Evolutionary conservation across 2,888 invertebrate genomes (phyloP), one percentile per base, ranked within the genome.

Genomic region (Nomada fucata): DNA sequence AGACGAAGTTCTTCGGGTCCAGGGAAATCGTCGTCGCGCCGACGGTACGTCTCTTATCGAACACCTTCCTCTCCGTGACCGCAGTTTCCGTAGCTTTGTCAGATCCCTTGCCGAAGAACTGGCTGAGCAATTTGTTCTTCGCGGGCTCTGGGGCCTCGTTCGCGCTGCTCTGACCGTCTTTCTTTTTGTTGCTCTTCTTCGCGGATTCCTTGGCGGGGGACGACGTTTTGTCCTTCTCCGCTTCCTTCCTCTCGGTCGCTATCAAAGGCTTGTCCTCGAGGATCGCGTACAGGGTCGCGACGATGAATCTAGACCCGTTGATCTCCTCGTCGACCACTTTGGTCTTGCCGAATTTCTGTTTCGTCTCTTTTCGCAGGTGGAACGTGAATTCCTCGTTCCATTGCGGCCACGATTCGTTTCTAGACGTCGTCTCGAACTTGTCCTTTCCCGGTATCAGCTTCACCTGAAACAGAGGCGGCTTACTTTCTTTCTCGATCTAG

Each of bases 311-410:
- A 13, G 93, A 93, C 0, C 96, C 96, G 68, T 95, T 95, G n/a
- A 96, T 94, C 86, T 95, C 94, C 87, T 95, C 95, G 87, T 95
- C 95, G 83, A 95, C 94, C 89, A 95, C 94, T 79, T 94, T 93
- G 86, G 94, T 94, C 83, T 94, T 94, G 29, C 92, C 92, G 53
- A 94, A 93, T 69, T 90, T 92, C 11, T 94, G 89, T 83, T 94
- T 94, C 0, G 90, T 91, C 86, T 95, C 95, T 91, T 95, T 95
- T 80, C 94, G 95, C 80, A 97, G 89, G 61, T 95, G 95, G 92
- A 97, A 97, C 88, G 95, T 95, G 91, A 97, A 97, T 85, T 96
- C 96, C 94, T 97, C 96, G 92, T 97, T 97, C 95, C 96, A 97
- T 74, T 96, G 96, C 0, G 97, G 97, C 97, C 97, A 97, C 0